These are phyloP conservation scores for Drosophila dunni DNA, from an alignment of 1,140 invertebrate species.

Conservation along the genomic window DNA sequence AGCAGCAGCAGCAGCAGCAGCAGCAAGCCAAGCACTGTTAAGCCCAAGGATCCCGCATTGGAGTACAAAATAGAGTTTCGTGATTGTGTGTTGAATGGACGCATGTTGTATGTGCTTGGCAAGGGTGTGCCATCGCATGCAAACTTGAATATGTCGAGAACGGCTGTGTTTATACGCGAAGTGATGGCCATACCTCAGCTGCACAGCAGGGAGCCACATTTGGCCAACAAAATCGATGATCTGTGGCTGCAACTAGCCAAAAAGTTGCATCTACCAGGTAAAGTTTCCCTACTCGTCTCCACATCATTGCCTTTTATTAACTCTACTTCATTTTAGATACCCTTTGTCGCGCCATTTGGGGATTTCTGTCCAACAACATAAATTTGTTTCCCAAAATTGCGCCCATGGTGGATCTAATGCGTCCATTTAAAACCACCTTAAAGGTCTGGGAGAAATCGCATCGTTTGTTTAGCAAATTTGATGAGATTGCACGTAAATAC, in stretches of 20 bases:
- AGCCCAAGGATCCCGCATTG: neutral
- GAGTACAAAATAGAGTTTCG: slow-evolving; percentile 15
- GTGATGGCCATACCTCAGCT: slow-evolving; percentile 66
- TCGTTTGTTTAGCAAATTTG: slow-evolving; percentile 61
- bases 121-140: slow-evolving; percentile 17
- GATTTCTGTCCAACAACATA: slow-evolving; percentile 57
- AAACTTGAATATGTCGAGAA: slow-evolving; percentile 46
- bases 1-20: neutral
- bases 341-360: slow-evolving; percentile 57
- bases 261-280: slow-evolving; percentile 64
- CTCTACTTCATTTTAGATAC: slow-evolving; percentile 16
- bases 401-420: slow-evolving; percentile 68
- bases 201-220: slow-evolving; percentile 39
- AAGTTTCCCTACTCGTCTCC: neutral
- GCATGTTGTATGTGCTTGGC: slow-evolving; percentile 31
- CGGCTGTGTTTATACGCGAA: slow-evolving; percentile 58
- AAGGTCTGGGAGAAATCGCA: slow-evolving; percentile 66
- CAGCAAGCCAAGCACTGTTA: neutral
- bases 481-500: slow-evolving; percentile 59
- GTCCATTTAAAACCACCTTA: slow-evolving; percentile 28
- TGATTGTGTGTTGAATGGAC: slow-evolving; percentile 12
- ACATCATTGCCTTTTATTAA: neutral
- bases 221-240: slow-evolving; percentile 3
- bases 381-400: slow-evolving; percentile 62
- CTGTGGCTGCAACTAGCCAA: slow-evolving; percentile 55